Base-by-base conservation (phyloP, 2,888 invertebrate species). In the Drosophila acutilabella region DNA sequence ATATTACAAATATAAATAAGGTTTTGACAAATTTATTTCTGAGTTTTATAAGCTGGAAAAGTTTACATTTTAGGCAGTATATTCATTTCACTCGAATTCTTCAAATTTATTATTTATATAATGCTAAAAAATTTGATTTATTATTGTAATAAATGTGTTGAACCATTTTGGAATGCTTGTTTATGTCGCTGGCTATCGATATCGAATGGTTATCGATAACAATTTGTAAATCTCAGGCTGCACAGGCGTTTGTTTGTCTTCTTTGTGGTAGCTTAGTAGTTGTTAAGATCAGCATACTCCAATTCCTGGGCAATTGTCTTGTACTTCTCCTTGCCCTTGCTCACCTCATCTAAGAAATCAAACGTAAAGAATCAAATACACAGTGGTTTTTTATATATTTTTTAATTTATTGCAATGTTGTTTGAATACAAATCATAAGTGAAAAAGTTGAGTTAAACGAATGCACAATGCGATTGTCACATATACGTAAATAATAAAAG, bases 251-350 rank as follows among this genome's bases (percentile, higher is more conserved):
- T 61, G 45, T 64, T 66, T 26, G 44, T 20, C 5, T 4, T 8
- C 10, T 57, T 40, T 52, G 50, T 57, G 14, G 18, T 48, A 18
- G 23, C 47, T 77, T 90, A 91, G 76, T 98, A 91, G 97, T 97
- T 91, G 78, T 92, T 92, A 91, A 98, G 94, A 93, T 99, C 98
- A 81, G 98, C 98, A 93, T 98, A 98, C 94, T 98, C 98, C 95
- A 99, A 96, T 94, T 99, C 98, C 93, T 98, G 98, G 89, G 98
- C 98, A 93, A 99, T 98, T 82, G 96, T 96, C 95, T 99, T 99
- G 95, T 97, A 99, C 94, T 97, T 98, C 94, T 98, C 97, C 94
- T 98, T 98, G 92, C 97, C 97, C 93, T 96, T 95, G 86, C 96
- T 94, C 91, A 97, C 94, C 92, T 97, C 97, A 93, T 97, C 97